A percentile compares a stretch with the other conserved stretches of the same genome.
These are phyloP conservation scores for Oscheius onirici DNA, from an alignment of 2,888 invertebrate species.

Conservation along the genomic window DNA sequence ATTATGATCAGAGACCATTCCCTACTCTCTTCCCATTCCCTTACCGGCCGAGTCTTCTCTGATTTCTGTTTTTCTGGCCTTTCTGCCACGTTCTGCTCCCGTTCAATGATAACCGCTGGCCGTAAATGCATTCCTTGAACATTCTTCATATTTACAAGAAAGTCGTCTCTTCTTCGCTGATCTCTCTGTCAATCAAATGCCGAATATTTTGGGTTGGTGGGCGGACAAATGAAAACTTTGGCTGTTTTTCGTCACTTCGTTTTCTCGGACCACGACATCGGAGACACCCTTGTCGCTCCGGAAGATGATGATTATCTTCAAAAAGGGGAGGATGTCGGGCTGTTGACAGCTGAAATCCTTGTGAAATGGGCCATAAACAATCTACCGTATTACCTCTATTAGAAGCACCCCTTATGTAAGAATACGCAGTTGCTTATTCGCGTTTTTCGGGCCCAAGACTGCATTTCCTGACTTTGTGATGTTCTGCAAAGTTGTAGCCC, in stretches of 20 bases:
- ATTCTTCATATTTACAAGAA: not conserved
- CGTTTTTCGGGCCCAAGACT: too few species aligned
- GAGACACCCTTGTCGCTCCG: constrained; percentile 7
- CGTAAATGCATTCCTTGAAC: constrained; percentile 7
- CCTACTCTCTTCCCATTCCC: too few species aligned
- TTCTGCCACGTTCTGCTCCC: too few species aligned
- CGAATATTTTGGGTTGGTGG: constrained; percentile 52
- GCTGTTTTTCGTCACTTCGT: not conserved
- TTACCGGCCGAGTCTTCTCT: too few species aligned
- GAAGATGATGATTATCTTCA: not conserved
- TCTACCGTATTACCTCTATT: too few species aligned
- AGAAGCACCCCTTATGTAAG: too few species aligned
- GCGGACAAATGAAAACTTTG: constrained; percentile 40
- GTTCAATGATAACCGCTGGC: not conserved
- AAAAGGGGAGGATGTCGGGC: not conserved
- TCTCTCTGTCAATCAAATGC: constrained; percentile 38
- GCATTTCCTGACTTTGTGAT: too few species aligned
- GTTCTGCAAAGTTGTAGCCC: too few species aligned
- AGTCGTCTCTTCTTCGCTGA: constrained; percentile 23
- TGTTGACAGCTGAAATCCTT: not conserved
- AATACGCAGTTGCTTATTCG: too few species aligned
- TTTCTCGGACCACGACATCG: constrained; percentile 1
- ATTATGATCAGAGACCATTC: too few species aligned
- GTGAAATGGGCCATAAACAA: not conserved
- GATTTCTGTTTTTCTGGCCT: too few species aligned